Percentiles rank a stretch among this genome's conserved stretches.
Evolutionary conservation across 1,140 invertebrate species (phyloP).

Genomic region (Platyscapa corneri): DNA sequence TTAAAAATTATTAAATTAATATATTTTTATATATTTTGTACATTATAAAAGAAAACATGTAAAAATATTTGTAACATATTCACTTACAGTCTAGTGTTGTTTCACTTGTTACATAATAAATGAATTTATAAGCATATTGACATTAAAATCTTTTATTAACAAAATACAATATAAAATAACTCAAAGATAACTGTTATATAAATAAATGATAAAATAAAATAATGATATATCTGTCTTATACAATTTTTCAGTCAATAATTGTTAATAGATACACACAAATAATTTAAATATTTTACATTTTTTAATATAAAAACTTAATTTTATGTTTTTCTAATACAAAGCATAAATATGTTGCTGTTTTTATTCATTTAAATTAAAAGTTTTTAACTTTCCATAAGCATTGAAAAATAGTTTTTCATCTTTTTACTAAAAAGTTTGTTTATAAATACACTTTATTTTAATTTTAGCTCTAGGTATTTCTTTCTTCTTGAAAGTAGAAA

Average conservation of each 20-base stretch:
- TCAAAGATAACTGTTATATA: slow-evolving; percentile 36
- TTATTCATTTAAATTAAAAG: too few species aligned
- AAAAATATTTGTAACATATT: too few species aligned
- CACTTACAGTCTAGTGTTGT: not conserved
- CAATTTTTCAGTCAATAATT: not conserved
- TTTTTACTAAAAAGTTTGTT: not conserved
- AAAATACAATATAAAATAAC: slow-evolving; percentile 53
- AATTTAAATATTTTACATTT: slow-evolving; percentile 17
- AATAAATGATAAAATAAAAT: slow-evolving; percentile 23
- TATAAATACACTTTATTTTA: not conserved
- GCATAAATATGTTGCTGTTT: not conserved
- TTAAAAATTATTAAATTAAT: not conserved
- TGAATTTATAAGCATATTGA: not conserved
- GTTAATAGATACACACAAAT: not conserved
- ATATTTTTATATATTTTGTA: not conserved
- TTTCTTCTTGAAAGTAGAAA: not conserved
- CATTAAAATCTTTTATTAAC: slow-evolving; percentile 51
- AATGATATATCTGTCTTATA: not conserved
- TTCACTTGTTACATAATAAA: slow-evolving; percentile 31
- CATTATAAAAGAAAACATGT: not conserved
- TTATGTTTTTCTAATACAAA: slow-evolving; percentile 13
- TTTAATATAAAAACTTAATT: too few species aligned
- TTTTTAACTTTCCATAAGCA: not conserved
- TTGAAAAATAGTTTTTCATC: not conserved
- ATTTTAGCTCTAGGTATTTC: not conserved